A percentile compares a stretch with the other conserved stretches of the same genome.
phyloP scores from a whole-genome alignment of 2,797 vertebrate genomes.

The Diglossa cyanea region DNA sequence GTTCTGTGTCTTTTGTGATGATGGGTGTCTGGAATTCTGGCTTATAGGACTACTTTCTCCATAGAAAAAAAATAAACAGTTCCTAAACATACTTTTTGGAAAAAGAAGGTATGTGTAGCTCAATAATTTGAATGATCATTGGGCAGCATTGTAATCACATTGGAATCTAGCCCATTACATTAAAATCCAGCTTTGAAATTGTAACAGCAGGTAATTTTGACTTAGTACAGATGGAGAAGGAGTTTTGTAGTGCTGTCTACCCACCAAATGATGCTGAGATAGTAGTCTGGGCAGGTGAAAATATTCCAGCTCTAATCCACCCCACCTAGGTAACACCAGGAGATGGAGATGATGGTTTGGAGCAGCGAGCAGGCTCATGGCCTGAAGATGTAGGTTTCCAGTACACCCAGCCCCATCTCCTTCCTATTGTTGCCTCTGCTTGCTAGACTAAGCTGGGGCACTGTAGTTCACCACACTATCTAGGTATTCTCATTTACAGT shows the following conservation, averaged over 20 bases:
- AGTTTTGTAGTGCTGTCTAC: neutral
- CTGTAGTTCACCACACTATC: neutral
- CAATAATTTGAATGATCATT: neutral
- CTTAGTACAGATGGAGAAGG: neutral
- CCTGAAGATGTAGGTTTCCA: neutral
- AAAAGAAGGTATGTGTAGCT: neutral
- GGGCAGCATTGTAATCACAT: neutral
- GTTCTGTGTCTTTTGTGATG: neutral
- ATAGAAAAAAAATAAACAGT: neutral
- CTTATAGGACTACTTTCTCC: neutral
- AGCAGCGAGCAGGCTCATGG: accelerated
- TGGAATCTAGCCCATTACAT: neutral
- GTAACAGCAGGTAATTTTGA: neutral
- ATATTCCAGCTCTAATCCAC: neutral
- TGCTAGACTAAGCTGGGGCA: neutral
- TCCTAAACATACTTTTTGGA: neutral
- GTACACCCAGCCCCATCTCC: neutral
- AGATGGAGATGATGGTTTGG: neutral
- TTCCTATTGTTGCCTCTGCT: neutral
- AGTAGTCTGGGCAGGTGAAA: neutral
- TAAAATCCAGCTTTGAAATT: neutral
- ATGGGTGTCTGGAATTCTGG: neutral
- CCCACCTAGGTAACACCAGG: neutral
- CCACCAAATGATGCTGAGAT: neutral
- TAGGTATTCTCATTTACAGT: neutral